Evolutionary conservation across 2,797 vertebrate species (phyloP).

Genomic region (Peromyscus attwateri): DNA sequence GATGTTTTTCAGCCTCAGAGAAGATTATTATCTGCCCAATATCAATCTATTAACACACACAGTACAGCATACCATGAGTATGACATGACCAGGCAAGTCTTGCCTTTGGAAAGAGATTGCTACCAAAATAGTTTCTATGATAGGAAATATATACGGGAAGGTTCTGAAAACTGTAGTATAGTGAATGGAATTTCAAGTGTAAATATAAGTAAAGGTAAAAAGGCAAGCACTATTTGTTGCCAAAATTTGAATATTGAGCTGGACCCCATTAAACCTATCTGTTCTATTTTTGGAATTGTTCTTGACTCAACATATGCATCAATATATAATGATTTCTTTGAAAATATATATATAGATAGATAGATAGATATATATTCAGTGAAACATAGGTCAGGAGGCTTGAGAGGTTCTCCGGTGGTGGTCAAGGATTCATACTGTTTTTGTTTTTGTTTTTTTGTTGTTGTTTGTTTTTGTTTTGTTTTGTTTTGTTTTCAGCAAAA

Average conservation of each 20-base stretch:
- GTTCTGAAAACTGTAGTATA: not conserved
- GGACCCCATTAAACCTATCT: not conserved
- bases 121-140: not conserved
- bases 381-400: not conserved
- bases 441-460: not conserved
- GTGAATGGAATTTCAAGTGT: not conserved
- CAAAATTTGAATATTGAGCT: not conserved
- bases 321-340: not conserved
- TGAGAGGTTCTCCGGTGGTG: not conserved
- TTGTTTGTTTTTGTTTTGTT: no score
- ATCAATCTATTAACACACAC: not conserved
- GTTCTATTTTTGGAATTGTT: not conserved
- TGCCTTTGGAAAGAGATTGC: not conserved
- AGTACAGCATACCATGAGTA: not conserved
- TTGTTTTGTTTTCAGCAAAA: not conserved
- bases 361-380: not conserved
- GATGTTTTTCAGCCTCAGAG: not conserved
- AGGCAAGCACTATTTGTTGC: not conserved
- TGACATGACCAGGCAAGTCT: not conserved
- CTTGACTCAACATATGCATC: not conserved
- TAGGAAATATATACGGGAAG: not conserved
- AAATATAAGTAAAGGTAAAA: constrained; percentile 20
- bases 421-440: not conserved
- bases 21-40: not conserved
- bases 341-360: not conserved